Conservation (phyloP, 2,113 vertebrate species). For the Malurus melanocephalus region DNA sequence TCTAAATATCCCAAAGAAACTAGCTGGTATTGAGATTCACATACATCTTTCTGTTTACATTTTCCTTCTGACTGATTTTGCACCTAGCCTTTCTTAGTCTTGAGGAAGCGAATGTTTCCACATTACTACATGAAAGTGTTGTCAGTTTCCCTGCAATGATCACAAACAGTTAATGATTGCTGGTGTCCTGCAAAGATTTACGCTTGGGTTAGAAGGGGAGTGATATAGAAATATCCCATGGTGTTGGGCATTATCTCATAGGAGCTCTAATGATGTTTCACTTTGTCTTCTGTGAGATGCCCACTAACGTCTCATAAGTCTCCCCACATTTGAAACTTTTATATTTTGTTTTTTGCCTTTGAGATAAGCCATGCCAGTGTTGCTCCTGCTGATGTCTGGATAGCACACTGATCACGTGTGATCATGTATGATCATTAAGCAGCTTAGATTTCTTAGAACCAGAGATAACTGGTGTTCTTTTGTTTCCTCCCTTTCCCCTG, state of each 20-base stretch:
- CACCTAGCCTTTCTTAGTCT: background rate
- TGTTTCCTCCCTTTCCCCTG: background rate
- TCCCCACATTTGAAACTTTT: background rate
- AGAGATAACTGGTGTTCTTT: background rate
- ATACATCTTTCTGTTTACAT: background rate
- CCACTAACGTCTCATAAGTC: background rate
- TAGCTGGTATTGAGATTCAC: background rate
- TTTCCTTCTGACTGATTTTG: background rate
- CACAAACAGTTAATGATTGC: fast-evolving
- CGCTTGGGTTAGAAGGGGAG: background rate
- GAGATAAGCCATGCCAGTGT: background rate
- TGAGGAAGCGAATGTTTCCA: background rate
- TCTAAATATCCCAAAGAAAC: background rate
- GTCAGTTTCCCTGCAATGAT: background rate
- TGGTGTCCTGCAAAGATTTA: background rate
- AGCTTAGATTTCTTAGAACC: background rate
- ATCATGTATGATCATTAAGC: fast-evolving
- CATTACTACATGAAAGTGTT: background rate
- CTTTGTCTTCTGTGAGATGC: background rate
- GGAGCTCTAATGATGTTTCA: background rate
- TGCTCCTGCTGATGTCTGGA: background rate
- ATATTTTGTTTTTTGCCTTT: too few relatives aligned
- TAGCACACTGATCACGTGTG: fast-evolving
- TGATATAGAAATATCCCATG: background rate
- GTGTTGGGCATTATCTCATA: background rate